These are phyloP conservation scores for Nasalis larvatus DNA, from an alignment of 2,113 vertebrate genomes.

Conservation along the genomic window DNA sequence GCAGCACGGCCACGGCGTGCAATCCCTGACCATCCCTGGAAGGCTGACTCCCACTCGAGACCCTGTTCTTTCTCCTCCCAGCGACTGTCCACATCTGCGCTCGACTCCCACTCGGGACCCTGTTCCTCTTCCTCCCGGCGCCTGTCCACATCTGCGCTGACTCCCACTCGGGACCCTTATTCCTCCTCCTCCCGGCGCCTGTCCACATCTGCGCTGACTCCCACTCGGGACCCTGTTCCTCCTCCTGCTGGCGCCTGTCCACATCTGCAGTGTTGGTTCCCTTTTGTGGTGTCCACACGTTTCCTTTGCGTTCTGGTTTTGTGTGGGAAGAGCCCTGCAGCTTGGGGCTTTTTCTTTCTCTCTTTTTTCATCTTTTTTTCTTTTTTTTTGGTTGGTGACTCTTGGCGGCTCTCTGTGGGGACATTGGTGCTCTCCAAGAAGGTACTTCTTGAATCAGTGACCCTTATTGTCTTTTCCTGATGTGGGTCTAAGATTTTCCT, in stretches of 20 bases:
- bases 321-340: not conserved
- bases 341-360: not conserved
- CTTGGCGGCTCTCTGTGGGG: not conserved
- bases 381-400: not conserved
- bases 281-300: not conserved
- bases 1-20: not conserved
- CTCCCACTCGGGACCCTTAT: too few relatives aligned
- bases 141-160: too few relatives aligned
- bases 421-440: not conserved
- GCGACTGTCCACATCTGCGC: too few relatives aligned
- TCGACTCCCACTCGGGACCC: too few relatives aligned
- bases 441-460: not conserved
- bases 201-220: too few relatives aligned
- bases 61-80: too few relatives aligned
- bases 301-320: not conserved
- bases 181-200: accelerated
- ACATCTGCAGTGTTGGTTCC: not conserved
- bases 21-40: not conserved
- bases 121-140: too few relatives aligned
- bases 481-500: not conserved
- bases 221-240: too few relatives aligned
- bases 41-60: too few relatives aligned
- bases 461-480: not conserved
- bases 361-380: not conserved
- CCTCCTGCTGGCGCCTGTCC: accelerated